phyloP scores from a whole-genome alignment of 2,888 invertebrate species.

The Strigamia crassipes region DNA sequence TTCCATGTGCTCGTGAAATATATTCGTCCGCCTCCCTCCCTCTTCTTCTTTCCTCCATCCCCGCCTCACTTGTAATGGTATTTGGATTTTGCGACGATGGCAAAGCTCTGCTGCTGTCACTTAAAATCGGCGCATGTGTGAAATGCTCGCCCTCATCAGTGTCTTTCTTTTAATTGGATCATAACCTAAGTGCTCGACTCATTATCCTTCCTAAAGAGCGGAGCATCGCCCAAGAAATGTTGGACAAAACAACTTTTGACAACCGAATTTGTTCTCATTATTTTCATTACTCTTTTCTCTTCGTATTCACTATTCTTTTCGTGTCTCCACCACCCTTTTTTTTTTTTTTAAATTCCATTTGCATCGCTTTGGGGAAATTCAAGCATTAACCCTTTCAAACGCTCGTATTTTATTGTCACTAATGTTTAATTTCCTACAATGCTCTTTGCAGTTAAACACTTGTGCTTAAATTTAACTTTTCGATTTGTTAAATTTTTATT shows the following conservation, averaged over 20 bases:
- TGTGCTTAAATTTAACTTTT: no score
- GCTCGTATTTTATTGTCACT: no score
- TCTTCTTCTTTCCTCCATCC: slow-evolving; percentile 1
- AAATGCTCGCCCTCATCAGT: slow-evolving; percentile 40
- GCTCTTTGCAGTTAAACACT: no score
- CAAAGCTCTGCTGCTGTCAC: slow-evolving; percentile 42
- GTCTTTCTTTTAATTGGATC: slow-evolving; percentile 42
- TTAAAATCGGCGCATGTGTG: slow-evolving; percentile 42
- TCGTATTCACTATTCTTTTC: background rate
- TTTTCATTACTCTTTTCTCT: slow-evolving; percentile 12
- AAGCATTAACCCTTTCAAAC: no score
- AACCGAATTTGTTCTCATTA: slow-evolving; percentile 7
- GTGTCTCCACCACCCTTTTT: background rate
- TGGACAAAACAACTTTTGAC: slow-evolving; percentile 40
- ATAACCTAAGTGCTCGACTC: slow-evolving; percentile 42
- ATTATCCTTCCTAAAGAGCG: slow-evolving; percentile 37
- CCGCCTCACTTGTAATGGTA: slow-evolving; percentile 42
- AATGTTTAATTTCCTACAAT: no score
- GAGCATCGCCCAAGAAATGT: slow-evolving; percentile 19
- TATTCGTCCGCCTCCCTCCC: slow-evolving; percentile 29
- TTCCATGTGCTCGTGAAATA: slow-evolving; percentile 42
- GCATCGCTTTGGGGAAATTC: background rate
- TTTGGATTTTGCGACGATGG: slow-evolving; percentile 42
- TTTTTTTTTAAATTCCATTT: background rate
- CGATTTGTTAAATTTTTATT: background rate